Evolutionary conservation across 2,888 invertebrate genomes (phyloP), one percentile per base, ranked within the genome.

Genomic region (Linnaemya vulpina): DNA sequence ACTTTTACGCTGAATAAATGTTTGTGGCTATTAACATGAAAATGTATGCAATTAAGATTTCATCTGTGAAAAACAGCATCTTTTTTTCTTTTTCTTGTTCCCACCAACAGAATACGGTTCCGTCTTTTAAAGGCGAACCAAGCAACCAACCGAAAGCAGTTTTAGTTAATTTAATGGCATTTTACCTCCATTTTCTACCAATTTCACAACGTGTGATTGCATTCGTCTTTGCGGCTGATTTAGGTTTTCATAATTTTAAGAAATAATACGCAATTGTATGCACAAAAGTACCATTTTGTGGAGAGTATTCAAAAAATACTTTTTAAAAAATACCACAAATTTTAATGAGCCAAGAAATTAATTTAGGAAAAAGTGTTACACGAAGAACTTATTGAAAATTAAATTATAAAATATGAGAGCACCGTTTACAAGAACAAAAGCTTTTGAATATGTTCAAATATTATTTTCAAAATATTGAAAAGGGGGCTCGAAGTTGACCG

Each of bases 41-140:
- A 75, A 38, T 55, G 46, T 63, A 25, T 65, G 13, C 43, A 71
- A 71, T 82, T 65, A 75, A 76, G 63, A 55, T 49, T 76, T 63
- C 49, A 62, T 76, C 53, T n/a, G 7, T 22, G 7, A 53, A 30
- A 58, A 38, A 15, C 17, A 71, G n/a, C 53, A 55, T 22, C 25
- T 30, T 30, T 30, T 40, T 46, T 62, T 30, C 1, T 63, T 55
- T 60, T 60, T 60, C 35, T 60, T 17, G 25, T 38, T 63, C 55
- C 63, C 9, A 20, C 46, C 65, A 74, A 70, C 22, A 25, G 35
- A 40, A 62, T 40, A 49, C 25, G 38, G 15, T 3, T 20, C 2
- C 15, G 17, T 53, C 20, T 15, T 17, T 67, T 35, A 38, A 40
- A 51, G 38, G 22, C 22, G 51, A 15, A 38, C 8, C 35, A 53